These are phyloP conservation scores for Nephrotoma flavescens DNA, from an alignment of 2,888 invertebrate species.

Conservation along the genomic window DNA sequence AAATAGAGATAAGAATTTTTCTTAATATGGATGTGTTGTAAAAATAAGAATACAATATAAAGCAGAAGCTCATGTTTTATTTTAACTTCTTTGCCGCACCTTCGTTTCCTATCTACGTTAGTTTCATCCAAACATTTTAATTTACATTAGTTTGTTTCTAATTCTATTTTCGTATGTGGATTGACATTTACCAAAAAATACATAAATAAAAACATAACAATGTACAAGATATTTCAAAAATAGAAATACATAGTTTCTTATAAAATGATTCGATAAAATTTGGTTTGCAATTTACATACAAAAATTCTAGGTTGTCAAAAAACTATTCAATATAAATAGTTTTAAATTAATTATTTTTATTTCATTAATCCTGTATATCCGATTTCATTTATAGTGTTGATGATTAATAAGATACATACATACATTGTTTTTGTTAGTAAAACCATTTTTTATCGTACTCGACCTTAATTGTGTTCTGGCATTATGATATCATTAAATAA, in stretches of 20 bases:
- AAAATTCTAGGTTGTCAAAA: neutral
- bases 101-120: neutral
- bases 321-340: neutral
- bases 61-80: neutral
- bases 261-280: neutral
- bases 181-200: neutral
- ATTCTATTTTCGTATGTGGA: neutral
- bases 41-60: neutral
- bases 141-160: neutral
- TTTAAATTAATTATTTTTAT: neutral
- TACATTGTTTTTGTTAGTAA: neutral
- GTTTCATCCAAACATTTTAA: neutral
- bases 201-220: neutral
- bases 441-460: neutral
- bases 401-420: neutral
- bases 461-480: neutral
- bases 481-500: neutral
- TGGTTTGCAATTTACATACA: neutral
- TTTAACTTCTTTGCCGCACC: neutral
- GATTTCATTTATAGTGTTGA: neutral
- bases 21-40: neutral
- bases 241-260: neutral
- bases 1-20: neutral
- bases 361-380: no score
- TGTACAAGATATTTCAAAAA: neutral